phyloP scores from a whole-genome alignment of 1,140 invertebrate species.

The Philopotamus ludificatus region DNA sequence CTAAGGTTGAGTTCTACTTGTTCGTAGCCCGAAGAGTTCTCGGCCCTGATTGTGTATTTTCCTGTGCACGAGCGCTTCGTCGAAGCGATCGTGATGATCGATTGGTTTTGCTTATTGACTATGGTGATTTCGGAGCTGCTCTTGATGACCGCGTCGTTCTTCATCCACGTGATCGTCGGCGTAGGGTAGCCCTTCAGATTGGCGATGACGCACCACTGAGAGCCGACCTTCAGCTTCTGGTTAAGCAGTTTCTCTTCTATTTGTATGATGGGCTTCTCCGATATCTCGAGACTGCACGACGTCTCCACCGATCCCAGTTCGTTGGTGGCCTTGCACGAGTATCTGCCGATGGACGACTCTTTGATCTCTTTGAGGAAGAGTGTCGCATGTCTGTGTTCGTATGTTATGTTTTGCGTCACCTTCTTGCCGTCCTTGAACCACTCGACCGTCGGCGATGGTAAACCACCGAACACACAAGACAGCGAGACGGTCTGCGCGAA shows the following conservation, averaged over 20 bases:
- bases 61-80: conserved; percentile 63
- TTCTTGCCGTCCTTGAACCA: conserved; percentile 70
- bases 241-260: conserved; percentile 61
- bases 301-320: conserved; percentile 71
- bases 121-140: conserved; percentile 57
- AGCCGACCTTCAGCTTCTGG: conserved; percentile 62
- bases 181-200: conserved; percentile 65
- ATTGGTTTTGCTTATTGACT: conserved; percentile 58
- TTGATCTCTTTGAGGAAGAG: conserved; percentile 66
- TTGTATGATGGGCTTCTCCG: conserved; percentile 65
- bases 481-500: conserved; percentile 65
- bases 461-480: conserved; percentile 75
- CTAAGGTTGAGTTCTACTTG: conserved; percentile 70
- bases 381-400: conserved; percentile 73
- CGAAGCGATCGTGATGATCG: conserved; percentile 63
- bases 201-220: conserved; percentile 63
- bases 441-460: conserved; percentile 77
- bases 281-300: conserved; percentile 62
- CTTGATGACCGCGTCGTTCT: conserved; percentile 59
- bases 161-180: conserved; percentile 66
- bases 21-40: conserved; percentile 69
- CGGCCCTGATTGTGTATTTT: conserved; percentile 65
- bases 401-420: conserved; percentile 60
- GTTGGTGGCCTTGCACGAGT: conserved; percentile 73
- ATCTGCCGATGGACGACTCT: conserved; percentile 65